phyloP scores from a whole-genome alignment of 2,888 invertebrate genomes.

The Ectobius pallidus region DNA sequence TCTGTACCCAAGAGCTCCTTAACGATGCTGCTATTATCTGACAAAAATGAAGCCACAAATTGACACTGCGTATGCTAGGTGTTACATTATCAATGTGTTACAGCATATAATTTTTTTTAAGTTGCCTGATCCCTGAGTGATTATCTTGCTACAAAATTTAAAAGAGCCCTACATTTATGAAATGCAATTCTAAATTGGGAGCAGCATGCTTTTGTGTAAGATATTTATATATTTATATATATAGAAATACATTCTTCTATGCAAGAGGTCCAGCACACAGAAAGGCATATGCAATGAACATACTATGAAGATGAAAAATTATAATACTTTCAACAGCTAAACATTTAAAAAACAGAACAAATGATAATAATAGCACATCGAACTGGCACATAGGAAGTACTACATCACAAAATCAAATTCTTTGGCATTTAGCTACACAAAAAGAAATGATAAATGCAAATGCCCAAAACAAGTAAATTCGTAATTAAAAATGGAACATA shows the following conservation, averaged over 20 bases:
- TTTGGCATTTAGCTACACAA: constrained; percentile 39
- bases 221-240: background rate
- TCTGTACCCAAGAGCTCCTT: background rate
- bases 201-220: constrained; percentile 6
- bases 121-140: constrained; percentile 28
- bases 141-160: background rate
- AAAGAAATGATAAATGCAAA: constrained; percentile 1
- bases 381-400: constrained; percentile 30
- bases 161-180: background rate
- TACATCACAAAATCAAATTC: constrained; percentile 34
- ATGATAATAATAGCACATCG: constrained; percentile 19
- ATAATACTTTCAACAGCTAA: background rate
- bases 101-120: constrained; percentile 1
- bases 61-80: background rate
- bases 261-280: no score
- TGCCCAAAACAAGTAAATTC: background rate
- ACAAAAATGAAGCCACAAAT: background rate
- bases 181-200: background rate
- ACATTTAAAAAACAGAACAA: constrained; percentile 31
- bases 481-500: no score
- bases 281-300: no score
- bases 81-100: background rate
- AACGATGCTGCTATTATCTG: constrained; percentile 1
- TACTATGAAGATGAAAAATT: background rate
- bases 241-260: no score